Conservation (phyloP, 2,888 invertebrate species). For the Drosophila recens region DNA sequence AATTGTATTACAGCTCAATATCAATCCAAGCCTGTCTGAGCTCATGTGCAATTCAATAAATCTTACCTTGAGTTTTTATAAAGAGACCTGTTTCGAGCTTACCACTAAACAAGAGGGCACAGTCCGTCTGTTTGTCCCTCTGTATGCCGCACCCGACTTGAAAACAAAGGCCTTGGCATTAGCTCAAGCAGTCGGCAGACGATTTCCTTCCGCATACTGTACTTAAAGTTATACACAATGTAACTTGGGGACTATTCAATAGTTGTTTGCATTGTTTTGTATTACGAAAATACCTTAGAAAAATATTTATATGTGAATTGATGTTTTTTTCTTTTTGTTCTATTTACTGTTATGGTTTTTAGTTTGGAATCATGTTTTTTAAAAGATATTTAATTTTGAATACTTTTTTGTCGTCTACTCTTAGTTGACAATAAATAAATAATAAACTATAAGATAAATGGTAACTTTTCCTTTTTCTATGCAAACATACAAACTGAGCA, state of each 20-base stretch:
- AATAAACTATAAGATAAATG: background rate
- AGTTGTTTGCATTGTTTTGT: background rate
- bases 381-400: background rate
- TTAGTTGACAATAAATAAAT: background rate
- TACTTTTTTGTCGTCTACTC: background rate
- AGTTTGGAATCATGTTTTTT: background rate
- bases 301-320: no score
- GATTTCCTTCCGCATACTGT: constrained; percentile 42
- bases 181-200: constrained; percentile 23
- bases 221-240: background rate
- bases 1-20: background rate
- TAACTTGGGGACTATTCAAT: constrained; percentile 9
- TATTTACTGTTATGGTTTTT: background rate
- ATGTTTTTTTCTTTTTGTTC: no score
- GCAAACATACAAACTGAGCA: background rate
- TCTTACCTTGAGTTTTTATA: constrained; percentile 27
- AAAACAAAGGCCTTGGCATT: constrained; percentile 35
- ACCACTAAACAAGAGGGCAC: constrained; percentile 1
- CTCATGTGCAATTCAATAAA: constrained; percentile 33
- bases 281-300: background rate
- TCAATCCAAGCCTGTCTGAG: constrained; percentile 4
- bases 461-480: background rate
- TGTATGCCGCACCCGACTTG: background rate
- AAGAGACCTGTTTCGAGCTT: constrained; percentile 30
- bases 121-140: constrained; percentile 4